Conservation (phyloP, 2,888 invertebrate species). For the Himalopsyche anomala region DNA sequence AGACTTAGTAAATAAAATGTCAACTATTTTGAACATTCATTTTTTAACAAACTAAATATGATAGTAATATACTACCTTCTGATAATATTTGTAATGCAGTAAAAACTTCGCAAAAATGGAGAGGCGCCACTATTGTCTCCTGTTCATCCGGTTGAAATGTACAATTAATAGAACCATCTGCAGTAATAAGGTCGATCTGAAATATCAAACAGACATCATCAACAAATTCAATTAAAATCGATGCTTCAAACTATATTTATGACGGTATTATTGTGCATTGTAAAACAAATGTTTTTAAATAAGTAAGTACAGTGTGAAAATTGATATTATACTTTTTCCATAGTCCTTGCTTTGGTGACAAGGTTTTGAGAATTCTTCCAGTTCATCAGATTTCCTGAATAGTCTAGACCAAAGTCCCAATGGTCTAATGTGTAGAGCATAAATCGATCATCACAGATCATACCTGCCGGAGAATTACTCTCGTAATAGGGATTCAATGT, state of each 20-base stretch:
- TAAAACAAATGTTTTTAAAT: neutral
- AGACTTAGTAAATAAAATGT: no score
- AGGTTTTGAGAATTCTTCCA: constrained; percentile 82
- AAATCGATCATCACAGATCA: constrained; percentile 91
- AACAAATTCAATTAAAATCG: no score
- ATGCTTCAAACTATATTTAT: no score
- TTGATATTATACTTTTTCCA: constrained; percentile 73
- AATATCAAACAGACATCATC: neutral
- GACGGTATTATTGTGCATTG: neutral
- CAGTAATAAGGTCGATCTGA: constrained; percentile 86
- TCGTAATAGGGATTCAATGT: constrained; percentile 96
- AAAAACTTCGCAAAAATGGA: constrained; percentile 90
- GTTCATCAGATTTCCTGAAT: constrained; percentile 89
- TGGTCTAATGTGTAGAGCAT: constrained; percentile 85
- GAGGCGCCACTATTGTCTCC: constrained; percentile 85
- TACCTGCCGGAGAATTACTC: constrained; percentile 83
- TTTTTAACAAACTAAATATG: no score
- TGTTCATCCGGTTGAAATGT: constrained; percentile 90
- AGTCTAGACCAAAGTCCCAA: constrained; percentile 92
- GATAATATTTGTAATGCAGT: constrained; percentile 85
- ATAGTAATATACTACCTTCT: constrained; percentile 70
- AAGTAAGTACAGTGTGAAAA: constrained; percentile 63
- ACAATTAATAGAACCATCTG: constrained; percentile 96
- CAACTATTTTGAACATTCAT: no score
- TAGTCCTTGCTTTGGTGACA: constrained; percentile 73